These are phyloP conservation scores for Pseudorhiza aurosa DNA, from an alignment of 30 jellyfish, hydroid and myxozoan species.

Conservation along the genomic window DNA sequence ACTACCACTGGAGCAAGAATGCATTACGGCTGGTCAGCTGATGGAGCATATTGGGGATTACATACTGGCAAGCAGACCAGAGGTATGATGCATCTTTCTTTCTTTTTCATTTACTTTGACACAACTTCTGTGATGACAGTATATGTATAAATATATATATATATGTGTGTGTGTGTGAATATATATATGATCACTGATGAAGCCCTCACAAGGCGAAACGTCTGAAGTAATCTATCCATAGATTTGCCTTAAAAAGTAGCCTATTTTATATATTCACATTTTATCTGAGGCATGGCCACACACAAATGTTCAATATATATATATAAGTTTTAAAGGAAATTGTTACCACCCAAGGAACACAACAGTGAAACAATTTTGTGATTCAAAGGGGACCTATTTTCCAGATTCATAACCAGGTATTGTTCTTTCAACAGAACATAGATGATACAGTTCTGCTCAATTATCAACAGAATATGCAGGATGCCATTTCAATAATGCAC, in stretches of 20 bases:
- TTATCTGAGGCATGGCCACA: too few relatives aligned
- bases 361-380: too few relatives aligned
- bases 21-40: conserved; percentile 81
- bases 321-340: too few relatives aligned
- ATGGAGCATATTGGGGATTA: conserved; percentile 96
- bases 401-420: background rate
- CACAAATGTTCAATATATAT: too few relatives aligned
- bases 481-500: conserved; percentile 93
- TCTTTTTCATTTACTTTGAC: background rate
- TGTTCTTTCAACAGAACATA: conserved; percentile 21
- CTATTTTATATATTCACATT: background rate
- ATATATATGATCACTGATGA: too few relatives aligned
- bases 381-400: too few relatives aligned
- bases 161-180: background rate
- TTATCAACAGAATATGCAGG: conserved; percentile 94
- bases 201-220: background rate
- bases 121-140: too few relatives aligned
- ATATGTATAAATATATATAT: background rate
- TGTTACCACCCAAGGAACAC: too few relatives aligned
- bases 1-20: conserved; percentile 82
- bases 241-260: background rate
- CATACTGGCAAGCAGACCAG: conserved; percentile 77
- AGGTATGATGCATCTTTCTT: conserved; percentile 54
- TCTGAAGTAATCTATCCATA: background rate
- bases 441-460: conserved; percentile 73